These are phyloP conservation scores for Ifrita kowaldi DNA, from an alignment of 2,113 vertebrate species.

Conservation along the genomic window DNA sequence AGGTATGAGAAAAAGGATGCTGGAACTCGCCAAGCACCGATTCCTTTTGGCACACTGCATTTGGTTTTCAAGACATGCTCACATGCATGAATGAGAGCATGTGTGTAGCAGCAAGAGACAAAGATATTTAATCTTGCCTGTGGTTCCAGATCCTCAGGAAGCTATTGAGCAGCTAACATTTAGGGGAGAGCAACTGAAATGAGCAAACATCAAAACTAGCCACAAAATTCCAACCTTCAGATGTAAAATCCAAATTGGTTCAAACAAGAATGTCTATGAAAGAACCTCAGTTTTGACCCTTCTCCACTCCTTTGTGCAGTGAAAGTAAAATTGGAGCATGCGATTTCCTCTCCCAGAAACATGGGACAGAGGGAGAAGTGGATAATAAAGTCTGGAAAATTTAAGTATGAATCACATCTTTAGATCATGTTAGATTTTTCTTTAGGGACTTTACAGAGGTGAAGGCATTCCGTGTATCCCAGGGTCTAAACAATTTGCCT, in stretches of 20 bases:
- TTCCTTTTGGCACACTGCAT: not conserved
- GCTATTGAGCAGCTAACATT: not conserved
- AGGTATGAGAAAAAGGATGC: not conserved
- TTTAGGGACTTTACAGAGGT: not conserved
- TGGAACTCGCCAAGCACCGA: constrained; percentile 10
- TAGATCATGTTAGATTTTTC: not conserved
- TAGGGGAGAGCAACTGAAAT: not conserved
- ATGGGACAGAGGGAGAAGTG: not conserved
- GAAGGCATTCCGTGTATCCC: not conserved
- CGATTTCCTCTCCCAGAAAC: not conserved
- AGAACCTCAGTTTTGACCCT: not conserved
- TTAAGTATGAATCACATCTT: not conserved
- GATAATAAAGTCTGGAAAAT: not conserved
- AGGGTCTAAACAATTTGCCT: not conserved
- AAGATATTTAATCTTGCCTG: not conserved
- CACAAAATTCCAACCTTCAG: not conserved
- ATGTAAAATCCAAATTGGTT: not conserved
- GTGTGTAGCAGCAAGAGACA: not conserved
- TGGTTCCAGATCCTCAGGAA: not conserved
- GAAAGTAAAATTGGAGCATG: not conserved
- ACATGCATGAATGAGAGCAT: rapidly evolving
- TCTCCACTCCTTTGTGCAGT: not conserved
- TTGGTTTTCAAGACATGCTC: not conserved
- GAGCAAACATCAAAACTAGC: not conserved
- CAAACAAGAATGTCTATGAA: not conserved